Evolutionary conservation across 2,113 vertebrate species (phyloP), one percentile per base, ranked within the genome.

Genomic region (Leptosomus discolor): DNA sequence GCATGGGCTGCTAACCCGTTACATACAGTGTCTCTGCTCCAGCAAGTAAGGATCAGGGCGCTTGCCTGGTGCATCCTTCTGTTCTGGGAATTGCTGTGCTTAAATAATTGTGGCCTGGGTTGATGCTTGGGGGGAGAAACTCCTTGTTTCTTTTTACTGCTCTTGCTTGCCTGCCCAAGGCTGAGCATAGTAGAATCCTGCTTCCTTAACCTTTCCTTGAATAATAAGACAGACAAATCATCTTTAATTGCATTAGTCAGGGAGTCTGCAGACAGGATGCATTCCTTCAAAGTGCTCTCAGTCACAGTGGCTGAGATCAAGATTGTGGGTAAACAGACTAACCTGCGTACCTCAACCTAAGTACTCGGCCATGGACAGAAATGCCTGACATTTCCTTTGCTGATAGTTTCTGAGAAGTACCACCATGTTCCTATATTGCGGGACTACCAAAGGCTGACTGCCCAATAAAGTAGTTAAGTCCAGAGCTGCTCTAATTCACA

Each of bases 91-190:
- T 30, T 34, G 50, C 78, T 85, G 19, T 58, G 51, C 76, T 84
- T 77, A 36, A 61, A 15, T 95, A 95, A 92, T 81, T 95, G 88
- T 91, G 83, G 83, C 95, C 88, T 86, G 71, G 39, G 45, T 78
- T 17, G 51, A 84, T 84, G 83, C 94, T 63, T 3, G 0, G 12
- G 43, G 23, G 71, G 19, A 81, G 36, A 85, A 93, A 22, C 3
- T 63, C 41, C 63, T 86, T 58, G 39, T 32, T 79, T 41, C 51
- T 87, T 93, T 88, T 94, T 73, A 88, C 54, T 83, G 70, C 53
- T 86, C 9, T 75, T 67, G 63, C 88, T 94, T 91, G 88, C 73
- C 71, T 92, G 83, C 83, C 76, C 92, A 78, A 86, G 76, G 79
- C 95, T 81, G 48, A 78, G 36, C 43, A n/a, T 53, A 36, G 80